Conservation (phyloP, 2,888 invertebrate genomes). For the Petrolisthes cinctipes region DNA sequence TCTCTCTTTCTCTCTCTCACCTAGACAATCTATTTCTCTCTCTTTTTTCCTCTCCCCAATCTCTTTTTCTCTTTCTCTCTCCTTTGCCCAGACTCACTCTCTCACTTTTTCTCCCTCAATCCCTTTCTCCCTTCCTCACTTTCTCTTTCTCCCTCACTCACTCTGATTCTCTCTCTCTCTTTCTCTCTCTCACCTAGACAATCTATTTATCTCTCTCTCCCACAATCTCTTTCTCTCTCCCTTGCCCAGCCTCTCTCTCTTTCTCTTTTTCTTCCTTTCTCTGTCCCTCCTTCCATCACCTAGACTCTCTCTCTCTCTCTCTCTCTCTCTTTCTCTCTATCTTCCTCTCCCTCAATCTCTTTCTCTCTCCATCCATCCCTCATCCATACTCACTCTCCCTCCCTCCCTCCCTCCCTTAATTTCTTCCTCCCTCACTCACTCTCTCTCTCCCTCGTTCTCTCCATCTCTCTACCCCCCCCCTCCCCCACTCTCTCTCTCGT, state of each 20-base stretch:
- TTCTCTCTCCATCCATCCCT: not conserved
- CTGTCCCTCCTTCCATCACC: too few species aligned
- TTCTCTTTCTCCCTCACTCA: not conserved
- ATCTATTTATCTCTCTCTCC: not conserved
- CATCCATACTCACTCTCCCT: not conserved
- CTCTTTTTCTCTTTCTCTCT: too few species aligned
- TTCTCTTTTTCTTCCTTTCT: not conserved
- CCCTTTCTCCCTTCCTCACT: not conserved
- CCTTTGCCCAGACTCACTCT: conserved; percentile 11
- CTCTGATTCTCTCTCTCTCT: too few species aligned
- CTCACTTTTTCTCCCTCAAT: not conserved
- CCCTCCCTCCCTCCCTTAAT: not conserved
- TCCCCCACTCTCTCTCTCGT: not conserved
- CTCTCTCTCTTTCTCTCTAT: not conserved
- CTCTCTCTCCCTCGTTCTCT: not conserved
- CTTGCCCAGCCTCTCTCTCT: not conserved
- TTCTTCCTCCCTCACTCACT: not conserved
- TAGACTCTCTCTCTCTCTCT: not conserved
- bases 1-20: not conserved
- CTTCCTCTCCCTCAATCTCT: not conserved
- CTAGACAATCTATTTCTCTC: not conserved
- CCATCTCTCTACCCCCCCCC: not conserved
- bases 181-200: not conserved
- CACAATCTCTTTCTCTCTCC: not conserved
- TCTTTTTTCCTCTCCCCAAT: not conserved